Conservation (phyloP, 2,797 vertebrate genomes). For the Okamejei kenojei region DNA sequence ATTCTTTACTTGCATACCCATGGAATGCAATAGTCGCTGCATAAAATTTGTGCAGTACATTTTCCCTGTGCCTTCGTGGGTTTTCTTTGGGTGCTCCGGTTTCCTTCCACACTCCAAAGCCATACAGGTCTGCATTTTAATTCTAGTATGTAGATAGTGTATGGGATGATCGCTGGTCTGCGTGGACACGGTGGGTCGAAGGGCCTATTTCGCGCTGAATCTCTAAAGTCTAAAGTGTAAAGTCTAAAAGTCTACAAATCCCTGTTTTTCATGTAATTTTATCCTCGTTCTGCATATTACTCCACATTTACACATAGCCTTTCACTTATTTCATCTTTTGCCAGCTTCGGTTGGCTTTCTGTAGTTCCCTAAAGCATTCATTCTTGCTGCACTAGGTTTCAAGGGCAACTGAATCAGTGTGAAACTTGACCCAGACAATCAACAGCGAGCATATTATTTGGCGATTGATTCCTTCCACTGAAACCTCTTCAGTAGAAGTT, state of each 20-base stretch:
- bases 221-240: too few species aligned
- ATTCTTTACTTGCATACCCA: too few species aligned
- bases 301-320: not conserved
- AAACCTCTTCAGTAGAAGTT: not conserved
- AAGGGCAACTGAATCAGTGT: constrained; percentile 15
- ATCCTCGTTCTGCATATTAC: not conserved
- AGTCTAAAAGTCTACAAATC: not conserved
- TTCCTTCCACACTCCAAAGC: too few species aligned
- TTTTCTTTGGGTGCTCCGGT: too few species aligned
- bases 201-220: too few species aligned
- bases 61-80: too few species aligned
- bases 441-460: not conserved
- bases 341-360: not conserved
- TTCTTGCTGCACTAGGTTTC: not conserved
- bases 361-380: not conserved
- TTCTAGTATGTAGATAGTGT: too few species aligned
- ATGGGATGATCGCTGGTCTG: too few species aligned
- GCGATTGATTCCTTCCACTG: not conserved
- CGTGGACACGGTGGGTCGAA: too few species aligned
- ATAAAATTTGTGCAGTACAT: too few species aligned
- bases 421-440: not conserved
- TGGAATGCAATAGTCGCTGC: too few species aligned
- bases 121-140: too few species aligned
- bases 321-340: not conserved
- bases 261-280: not conserved